Evolutionary conservation across 2,113 vertebrate genomes (phyloP).

Genomic region (Ciconia stormi): DNA sequence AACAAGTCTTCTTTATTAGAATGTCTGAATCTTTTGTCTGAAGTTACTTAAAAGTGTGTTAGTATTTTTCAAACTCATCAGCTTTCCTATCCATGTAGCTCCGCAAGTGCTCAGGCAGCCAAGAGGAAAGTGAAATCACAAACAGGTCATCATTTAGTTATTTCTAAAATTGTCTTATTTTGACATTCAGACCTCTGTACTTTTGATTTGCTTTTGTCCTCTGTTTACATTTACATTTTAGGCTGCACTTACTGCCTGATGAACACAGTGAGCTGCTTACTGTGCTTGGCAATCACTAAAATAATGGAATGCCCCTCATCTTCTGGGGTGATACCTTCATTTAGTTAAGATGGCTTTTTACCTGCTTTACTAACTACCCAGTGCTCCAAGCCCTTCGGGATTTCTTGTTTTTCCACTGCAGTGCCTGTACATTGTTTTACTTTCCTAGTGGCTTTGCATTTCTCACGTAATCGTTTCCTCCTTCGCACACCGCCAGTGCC

Average conservation of each 20-base stretch:
- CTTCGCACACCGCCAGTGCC: background rate
- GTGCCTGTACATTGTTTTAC: background rate
- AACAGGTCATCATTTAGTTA: background rate
- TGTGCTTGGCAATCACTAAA: background rate
- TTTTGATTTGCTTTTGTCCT: background rate
- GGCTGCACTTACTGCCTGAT: background rate
- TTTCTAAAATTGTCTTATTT: background rate
- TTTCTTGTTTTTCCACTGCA: background rate
- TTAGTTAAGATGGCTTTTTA: background rate
- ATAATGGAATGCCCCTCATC: background rate
- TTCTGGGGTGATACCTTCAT: background rate
- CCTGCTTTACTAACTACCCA: background rate
- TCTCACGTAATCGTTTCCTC: background rate
- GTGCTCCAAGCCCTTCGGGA: background rate
- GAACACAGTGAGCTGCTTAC: background rate
- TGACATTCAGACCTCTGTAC: background rate
- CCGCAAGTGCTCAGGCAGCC: background rate
- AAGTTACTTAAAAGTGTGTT: background rate
- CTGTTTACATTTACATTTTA: background rate
- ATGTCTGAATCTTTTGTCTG: background rate
- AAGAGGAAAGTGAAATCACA: background rate
- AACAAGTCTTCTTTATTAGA: background rate
- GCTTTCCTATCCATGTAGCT: background rate
- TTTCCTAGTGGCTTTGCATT: background rate
- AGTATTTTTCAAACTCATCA: background rate